Evolutionary conservation across 2,888 invertebrate species (phyloP), one percentile per base, ranked within the genome.

Genomic region (Tipula unca): DNA sequence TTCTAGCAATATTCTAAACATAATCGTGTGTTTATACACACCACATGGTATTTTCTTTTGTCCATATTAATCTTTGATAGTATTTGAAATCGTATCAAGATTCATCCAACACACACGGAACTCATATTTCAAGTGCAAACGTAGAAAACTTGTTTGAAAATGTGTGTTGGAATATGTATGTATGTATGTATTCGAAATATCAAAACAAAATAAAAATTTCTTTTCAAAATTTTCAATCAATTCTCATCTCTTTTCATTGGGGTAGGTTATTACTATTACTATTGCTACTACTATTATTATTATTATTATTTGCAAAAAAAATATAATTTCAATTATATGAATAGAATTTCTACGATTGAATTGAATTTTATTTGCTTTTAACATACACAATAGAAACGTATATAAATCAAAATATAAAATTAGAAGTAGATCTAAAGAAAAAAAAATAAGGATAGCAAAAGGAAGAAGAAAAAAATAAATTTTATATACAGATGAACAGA

Each of bases 341-440:
- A 69, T 69, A 69, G 69, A 69, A 69, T 25, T 69, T 69, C 69
- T 69, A 69, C 69, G 69, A 25, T 69, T 69, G 69, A 69, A 69
- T 69, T 69, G 69, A 69, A 69, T 69, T 25, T 69, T 69, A 69
- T 69, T 69, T 69, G 69, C 69, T 69, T 69, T 69, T 69, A 69
- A 69, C 69, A 10, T 13, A 69, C 69, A 69, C 69, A 69, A 69
- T 69, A 69, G 69, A 69, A 69, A 69, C 69, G 69, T 25, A 69
- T 69, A 69, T 69, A 69, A 69, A 69, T 69, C 69, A 69, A 69
- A 69, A 69, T 69, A 69, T 13, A 69, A 69, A 25, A 69, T 69
- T 69, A 69, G 69, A 69, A 69, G 25, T 69, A 69, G 25, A 69
- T 69, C 69, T 69, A 69, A 69, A 69, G 69, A 69, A 25, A 25